Conservation (phyloP, 37 sponge, comb jelly and placozoan species). For the Axinella damicornis region DNA sequence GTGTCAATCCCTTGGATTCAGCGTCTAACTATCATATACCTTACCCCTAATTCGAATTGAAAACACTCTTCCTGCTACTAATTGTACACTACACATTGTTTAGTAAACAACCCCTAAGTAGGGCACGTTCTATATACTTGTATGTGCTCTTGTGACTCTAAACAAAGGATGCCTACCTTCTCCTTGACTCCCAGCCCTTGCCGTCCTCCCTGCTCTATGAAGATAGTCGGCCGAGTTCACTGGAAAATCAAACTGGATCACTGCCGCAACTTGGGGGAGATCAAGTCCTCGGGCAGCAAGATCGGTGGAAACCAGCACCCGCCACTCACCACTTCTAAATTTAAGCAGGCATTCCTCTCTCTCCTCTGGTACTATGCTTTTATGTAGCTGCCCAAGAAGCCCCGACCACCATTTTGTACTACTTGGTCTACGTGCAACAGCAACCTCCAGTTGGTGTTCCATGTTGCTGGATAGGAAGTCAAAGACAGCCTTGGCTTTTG, state of each 20-base stretch:
- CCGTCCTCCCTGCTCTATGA: conserved; percentile 90
- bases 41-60: no score
- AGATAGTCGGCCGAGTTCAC: conserved; percentile 75
- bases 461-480: neutral
- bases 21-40: no score
- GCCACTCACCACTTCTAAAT: conserved; percentile 47
- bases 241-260: conserved; percentile 89
- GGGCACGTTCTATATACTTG: no score
- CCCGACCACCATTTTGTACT: conserved; percentile 12
- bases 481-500: conserved; percentile 17
- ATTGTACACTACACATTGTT: no score
- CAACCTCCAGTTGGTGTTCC: neutral
- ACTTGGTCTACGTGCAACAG: no score
- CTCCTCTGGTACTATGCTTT: neutral
- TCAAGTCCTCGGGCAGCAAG: conserved; percentile 83
- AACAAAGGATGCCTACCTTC: conserved; percentile 79
- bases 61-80: no score
- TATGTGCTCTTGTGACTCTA: no score
- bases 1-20: no score
- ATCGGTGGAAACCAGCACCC: conserved; percentile 76
- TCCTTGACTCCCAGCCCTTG: conserved; percentile 73
- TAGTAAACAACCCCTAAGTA: no score
- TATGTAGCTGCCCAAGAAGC: conserved; percentile 2
- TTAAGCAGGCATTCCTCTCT: conserved; percentile 32
- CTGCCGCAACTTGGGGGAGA: conserved; percentile 66